Evolutionary conservation across 2,113 vertebrate genomes (phyloP), one percentile per base, ranked within the genome.

Genomic region (Varanus salvator): DNA sequence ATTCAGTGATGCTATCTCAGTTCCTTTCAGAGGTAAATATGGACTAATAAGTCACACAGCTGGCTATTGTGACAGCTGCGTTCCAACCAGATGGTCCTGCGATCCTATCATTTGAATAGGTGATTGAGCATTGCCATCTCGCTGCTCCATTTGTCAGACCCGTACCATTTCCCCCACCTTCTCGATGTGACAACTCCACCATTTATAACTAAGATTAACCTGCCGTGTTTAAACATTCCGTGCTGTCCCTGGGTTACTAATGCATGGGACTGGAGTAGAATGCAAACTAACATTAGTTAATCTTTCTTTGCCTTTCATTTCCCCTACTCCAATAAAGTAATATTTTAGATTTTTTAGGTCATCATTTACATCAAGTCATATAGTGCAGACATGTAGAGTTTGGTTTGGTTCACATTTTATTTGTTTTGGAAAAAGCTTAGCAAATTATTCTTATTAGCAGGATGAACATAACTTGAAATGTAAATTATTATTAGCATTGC

Each of bases 181-280:
- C 74, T 34, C 60, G 87, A 87, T 74, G 68, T 92, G 87, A 90
- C 9, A 83, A 80, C 80, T 92, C 76, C 87, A 92, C 89, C 86
- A 88, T 68, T 89, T 50, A 84, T 44, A 92, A 48, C 91, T 94
- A 92, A 93, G 92, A 95, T 93, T 92, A 95, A 77, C 86, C 86
- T 50, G 25, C 29, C 3, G 12, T 76, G 44, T 72, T 29, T 17
- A 85, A 78, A 71, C 80, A 6, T n/a, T 38, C 54, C 11, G n/a
- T 12, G 3, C 48, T 80, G 50, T 23, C 23, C 44, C 25, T 78
- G 76, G 27, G 31, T 19, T 2, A 76, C 6, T 6, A 38, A 75
- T 21, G 17, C 31, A n/a, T 31, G 6, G 9, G 1, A 17, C 38
- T 57, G 78, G 52, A 80, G 14, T 80, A 80, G 29, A 54, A 64